Evolutionary conservation across 1,140 invertebrate genomes (phyloP), one percentile per base, ranked within the genome.

Genomic region (Lutraria rhynchaena): DNA sequence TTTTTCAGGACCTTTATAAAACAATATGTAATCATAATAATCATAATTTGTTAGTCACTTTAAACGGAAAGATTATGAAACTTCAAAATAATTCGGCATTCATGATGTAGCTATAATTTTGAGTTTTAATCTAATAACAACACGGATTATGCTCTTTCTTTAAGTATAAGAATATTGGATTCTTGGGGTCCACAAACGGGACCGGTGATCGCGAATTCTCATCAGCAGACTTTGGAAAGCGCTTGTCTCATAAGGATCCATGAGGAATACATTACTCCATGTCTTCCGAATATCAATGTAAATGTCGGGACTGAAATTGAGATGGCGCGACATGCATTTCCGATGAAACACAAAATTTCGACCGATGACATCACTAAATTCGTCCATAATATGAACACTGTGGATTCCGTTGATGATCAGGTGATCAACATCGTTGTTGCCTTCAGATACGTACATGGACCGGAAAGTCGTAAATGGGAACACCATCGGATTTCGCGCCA

Each of bases 381-480:
- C 49, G 17, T 70, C 74, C 82, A 88, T 84, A 17, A 88, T 84
- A 37, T 82, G 84, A 13, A 22, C 37, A 7, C 65, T 53, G n/a
- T 75, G 60, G 13, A 70, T 58, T 15, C 83, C 83, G 57, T 88
- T 82, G 17, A 87, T 63, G 13, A 74, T 83, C 19, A 88, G 37
- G 27, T 77, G 67, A 63, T 88, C 87, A n/a, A 87, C 86, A 63
- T 88, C 86, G 15, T 83, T 83, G 58, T 86, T 85, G 22, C 87
- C 86, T 55, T 88, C 86, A 31, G 73, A 55, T 2, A 88, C 80
- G 73, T 85, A 87, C 87, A 88, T 88, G 13, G 87, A 88, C 0
- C 86, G 61, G 7, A 88, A 78, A 2, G 84, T 86, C 22, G 83
- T 76, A 63, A 88, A 87, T 17, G 87, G 87, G 44, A 73, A 82